Conservation (phyloP, 92 coral and sea anemone species). For the Diadumene lineata region DNA sequence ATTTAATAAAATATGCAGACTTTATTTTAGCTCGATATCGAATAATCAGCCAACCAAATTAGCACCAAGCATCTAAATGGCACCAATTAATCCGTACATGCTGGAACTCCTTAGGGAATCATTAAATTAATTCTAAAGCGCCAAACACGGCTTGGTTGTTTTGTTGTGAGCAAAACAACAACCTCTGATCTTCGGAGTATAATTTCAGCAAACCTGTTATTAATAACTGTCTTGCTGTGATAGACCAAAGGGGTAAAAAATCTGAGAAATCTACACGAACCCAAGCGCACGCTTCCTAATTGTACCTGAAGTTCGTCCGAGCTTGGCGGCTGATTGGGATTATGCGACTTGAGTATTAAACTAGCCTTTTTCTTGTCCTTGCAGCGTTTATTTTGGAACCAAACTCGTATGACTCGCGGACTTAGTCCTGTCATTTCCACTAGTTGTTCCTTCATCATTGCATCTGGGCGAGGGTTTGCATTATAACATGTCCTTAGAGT, state of each 20-base stretch:
- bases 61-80: constrained; percentile 75
- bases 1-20: constrained; percentile 8
- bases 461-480: constrained; percentile 99
- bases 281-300: background rate
- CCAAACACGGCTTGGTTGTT: constrained; percentile 9
- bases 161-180: background rate
- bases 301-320: constrained; percentile 94
- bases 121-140: background rate
- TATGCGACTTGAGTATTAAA: constrained; percentile 74
- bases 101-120: constrained; percentile 39
- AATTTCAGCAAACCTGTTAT: constrained; percentile 5
- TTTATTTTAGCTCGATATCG: constrained; percentile 2
- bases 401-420: constrained; percentile 97
- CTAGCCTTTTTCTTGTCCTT: constrained; percentile 96
- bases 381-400: constrained; percentile 99
- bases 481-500: constrained; percentile 94
- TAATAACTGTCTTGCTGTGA: background rate
- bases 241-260: background rate
- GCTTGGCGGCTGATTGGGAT: constrained; percentile 69
- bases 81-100: constrained; percentile 67
- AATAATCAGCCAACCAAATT: constrained; percentile 43
- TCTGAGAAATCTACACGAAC: background rate
- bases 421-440: constrained; percentile 99
- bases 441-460: constrained; percentile 99
- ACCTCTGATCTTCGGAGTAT: background rate